phyloP scores from a whole-genome alignment of 2,113 vertebrate species.

The Hiodon alosoides region DNA sequence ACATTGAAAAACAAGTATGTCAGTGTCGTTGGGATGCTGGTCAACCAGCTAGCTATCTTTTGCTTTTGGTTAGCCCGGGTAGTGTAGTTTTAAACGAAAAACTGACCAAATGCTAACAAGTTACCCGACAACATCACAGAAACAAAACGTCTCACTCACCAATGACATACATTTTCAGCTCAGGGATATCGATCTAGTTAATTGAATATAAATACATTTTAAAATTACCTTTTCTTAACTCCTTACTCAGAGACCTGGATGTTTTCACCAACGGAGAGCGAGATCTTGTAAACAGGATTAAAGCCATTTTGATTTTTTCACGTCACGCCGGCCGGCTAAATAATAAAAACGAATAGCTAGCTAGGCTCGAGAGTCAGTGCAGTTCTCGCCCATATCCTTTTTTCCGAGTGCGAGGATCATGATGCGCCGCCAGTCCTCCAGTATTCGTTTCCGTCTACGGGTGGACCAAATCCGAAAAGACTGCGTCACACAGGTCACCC shows the following conservation, averaged over 20 bases:
- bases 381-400: constrained; percentile 37
- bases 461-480: constrained; percentile 7
- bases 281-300: constrained; percentile 65
- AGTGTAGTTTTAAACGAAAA: no score
- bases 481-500: neutral
- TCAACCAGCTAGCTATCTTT: no score
- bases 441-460: constrained; percentile 34
- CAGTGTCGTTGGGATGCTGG: no score
- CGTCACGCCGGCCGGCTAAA: neutral
- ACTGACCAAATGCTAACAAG: no score
- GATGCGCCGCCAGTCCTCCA: constrained; percentile 6
- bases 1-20: no score
- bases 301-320: constrained; percentile 56
- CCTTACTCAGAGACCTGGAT: constrained; percentile 56
- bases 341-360: neutral
- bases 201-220: neutral
- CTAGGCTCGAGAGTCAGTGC: constrained; percentile 12
- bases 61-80: no score
- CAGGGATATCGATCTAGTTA: neutral
- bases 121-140: no score
- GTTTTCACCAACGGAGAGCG: constrained; percentile 60
- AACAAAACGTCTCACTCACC: no score
- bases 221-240: constrained; percentile 57
- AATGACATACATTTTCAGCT: neutral
- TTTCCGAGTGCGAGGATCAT: constrained; percentile 15